phyloP scores from a whole-genome alignment of 2,888 invertebrate species.

The Lacanobia oleracea region DNA sequence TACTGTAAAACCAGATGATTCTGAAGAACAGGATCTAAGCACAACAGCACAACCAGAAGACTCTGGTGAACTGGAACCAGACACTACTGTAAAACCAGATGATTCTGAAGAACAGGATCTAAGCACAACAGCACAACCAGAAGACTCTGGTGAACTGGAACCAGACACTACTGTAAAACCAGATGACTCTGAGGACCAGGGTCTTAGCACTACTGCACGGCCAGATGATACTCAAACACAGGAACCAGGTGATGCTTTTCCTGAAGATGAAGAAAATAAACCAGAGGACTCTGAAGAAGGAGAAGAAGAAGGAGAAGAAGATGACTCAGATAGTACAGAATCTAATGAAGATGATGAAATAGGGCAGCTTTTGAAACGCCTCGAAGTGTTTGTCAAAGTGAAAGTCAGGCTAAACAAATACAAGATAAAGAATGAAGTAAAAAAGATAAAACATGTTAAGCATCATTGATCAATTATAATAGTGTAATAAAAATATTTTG shows the following conservation, averaged over 20 bases:
- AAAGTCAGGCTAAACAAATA: constrained; percentile 81
- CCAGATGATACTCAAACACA: background rate
- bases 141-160: no score
- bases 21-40: no score
- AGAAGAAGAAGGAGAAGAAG: background rate
- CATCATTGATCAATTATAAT: background rate
- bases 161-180: background rate
- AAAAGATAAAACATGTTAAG: constrained; percentile 6
- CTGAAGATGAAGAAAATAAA: background rate
- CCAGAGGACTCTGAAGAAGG: constrained; percentile 51
- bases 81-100: no score
- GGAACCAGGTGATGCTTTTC: background rate
- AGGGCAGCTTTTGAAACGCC: constrained; percentile 78
- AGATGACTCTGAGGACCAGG: background rate
- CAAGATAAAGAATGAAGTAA: constrained; percentile 63
- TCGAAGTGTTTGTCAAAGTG: constrained; percentile 83
- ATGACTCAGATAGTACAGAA: constrained; percentile 33
- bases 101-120: no score
- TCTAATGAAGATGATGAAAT: constrained; percentile 72
- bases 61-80: no score
- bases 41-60: no score
- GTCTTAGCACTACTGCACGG: background rate
- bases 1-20: no score
- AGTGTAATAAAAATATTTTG: background rate
- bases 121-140: no score